Evolutionary conservation across 2,797 vertebrate species (phyloP).

Genomic region (Phalanger gymnotis): DNA sequence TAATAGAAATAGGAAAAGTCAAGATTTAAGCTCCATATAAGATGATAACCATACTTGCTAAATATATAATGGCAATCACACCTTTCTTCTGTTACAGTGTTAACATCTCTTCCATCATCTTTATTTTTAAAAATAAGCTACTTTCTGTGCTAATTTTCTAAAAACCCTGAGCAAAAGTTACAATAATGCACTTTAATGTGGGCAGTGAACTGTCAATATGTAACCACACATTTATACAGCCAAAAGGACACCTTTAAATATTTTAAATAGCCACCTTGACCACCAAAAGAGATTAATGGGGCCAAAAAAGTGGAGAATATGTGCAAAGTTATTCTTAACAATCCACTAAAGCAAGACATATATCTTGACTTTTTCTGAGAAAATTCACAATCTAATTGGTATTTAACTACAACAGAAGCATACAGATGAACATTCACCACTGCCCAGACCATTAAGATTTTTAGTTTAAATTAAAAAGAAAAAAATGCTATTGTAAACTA

Average conservation of each 20-base stretch:
- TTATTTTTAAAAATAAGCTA: conserved; percentile 90
- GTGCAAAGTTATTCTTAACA: conserved; percentile 89
- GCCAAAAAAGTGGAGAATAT: conserved; percentile 83
- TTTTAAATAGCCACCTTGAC: conserved; percentile 85
- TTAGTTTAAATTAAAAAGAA: conserved; percentile 86
- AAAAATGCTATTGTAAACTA: conserved; percentile 88
- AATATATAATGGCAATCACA: conserved; percentile 88
- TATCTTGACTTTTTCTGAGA: conserved; percentile 86
- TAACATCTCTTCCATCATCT: conserved; percentile 88
- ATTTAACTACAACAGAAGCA: conserved; percentile 86
- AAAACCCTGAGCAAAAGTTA: conserved; percentile 98
- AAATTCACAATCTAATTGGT: conserved; percentile 86
- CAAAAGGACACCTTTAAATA: conserved; percentile 86
- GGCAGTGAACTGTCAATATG: conserved; percentile 94
- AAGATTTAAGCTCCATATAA: conserved; percentile 87
- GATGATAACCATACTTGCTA: conserved; percentile 89
- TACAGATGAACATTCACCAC: conserved; percentile 93
- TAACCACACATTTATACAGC: conserved; percentile 89
- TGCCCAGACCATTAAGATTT: conserved; percentile 92
- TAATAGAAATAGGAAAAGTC: conserved; percentile 90
- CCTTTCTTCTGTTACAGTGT: conserved; percentile 89
- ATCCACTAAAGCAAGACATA: conserved; percentile 87
- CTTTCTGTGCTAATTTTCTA: conserved; percentile 90
- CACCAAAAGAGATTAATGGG: conserved; percentile 82
- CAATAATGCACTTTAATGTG: conserved; percentile 97